These are phyloP conservation scores for Oxytorus armatus DNA, from an alignment of 2,888 invertebrate species.

Conservation along the genomic window DNA sequence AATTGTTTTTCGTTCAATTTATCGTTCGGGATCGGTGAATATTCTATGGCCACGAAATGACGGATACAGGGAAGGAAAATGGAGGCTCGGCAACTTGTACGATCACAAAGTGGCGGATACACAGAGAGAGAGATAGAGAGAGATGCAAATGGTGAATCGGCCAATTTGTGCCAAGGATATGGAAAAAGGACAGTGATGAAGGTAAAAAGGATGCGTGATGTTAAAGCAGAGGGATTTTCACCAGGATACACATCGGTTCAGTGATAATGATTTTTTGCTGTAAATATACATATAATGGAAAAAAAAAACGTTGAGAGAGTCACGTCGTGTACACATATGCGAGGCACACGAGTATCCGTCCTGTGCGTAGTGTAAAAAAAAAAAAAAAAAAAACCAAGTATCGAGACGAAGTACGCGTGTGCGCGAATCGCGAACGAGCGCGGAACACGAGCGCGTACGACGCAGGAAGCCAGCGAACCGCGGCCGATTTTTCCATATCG, in stretches of 20 bases:
- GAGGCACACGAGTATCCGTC: slow-evolving; percentile 12
- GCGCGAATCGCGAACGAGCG: slow-evolving; percentile 78
- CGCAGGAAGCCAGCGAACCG: slow-evolving; percentile 82
- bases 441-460: slow-evolving; percentile 78
- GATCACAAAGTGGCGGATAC: neutral
- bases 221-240: neutral
- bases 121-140: neutral
- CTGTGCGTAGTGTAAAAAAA: slow-evolving; percentile 11
- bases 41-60: no score
- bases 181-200: no score
- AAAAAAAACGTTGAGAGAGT: neutral
- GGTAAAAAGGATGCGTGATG: neutral
- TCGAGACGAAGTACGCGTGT: slow-evolving; percentile 71
- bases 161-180: neutral
- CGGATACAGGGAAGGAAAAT: no score
- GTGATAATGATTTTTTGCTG: slow-evolving; percentile 1
- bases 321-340: neutral
- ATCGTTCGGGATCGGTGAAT: no score
- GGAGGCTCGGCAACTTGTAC: no score
- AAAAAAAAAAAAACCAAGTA: no score
- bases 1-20: no score
- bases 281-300: neutral
- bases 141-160: neutral
- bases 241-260: neutral
- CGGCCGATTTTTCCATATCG: slow-evolving; percentile 72